Evolutionary conservation across 2,797 vertebrate genomes (phyloP), one percentile per base, ranked within the genome.

Genomic region (Tympanoctomys barrerae): DNA sequence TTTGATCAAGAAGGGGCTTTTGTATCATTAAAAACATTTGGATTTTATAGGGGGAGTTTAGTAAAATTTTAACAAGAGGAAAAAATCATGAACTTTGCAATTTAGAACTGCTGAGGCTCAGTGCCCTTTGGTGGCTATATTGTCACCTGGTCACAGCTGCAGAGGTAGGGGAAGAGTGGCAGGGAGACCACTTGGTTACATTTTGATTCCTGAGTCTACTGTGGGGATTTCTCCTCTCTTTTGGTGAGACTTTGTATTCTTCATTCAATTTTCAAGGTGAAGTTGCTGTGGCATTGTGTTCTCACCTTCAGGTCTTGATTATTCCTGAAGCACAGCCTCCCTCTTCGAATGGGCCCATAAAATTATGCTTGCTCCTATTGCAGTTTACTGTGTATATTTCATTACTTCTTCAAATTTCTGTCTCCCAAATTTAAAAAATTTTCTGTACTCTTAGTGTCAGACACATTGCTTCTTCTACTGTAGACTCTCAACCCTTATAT

Each of bases 341-440:
- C 5, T 86, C 21, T 89, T 28, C 54, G 79, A 87, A 78, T 59
- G 75, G 19, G 1, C 7, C 39, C 46, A 54, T 28, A 22, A n/a
- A 6, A 49, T 7, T 28, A 4, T 79, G 14, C 22, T 64, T 64
- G 46, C n/a, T 73, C 82, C 36, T 19, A 7, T 61, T 33, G 7
- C 13, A 52, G 14, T 81, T 92, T n/a, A 33, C 22, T 85, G 33
- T 95, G 33, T n/a, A 19, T 83, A n/a, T 7, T 90, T 39, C 70
- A 66, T 84, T 88, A 83, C 61, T 89, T 68, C 11, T 52, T 91
- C 90, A n/a, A 28, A 94, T 33, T 91, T 26, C 1, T 71, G 21
- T 80, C 21, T 94, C 5, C 24, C 28, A 24, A 54, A 42, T 42
- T n/a, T 73, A 95, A 42, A 42, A 90, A 68, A 79, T 3, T 90